These are phyloP conservation scores for Pituophis catenifer DNA, from an alignment of 2,113 vertebrate species.

Conservation along the genomic window DNA sequence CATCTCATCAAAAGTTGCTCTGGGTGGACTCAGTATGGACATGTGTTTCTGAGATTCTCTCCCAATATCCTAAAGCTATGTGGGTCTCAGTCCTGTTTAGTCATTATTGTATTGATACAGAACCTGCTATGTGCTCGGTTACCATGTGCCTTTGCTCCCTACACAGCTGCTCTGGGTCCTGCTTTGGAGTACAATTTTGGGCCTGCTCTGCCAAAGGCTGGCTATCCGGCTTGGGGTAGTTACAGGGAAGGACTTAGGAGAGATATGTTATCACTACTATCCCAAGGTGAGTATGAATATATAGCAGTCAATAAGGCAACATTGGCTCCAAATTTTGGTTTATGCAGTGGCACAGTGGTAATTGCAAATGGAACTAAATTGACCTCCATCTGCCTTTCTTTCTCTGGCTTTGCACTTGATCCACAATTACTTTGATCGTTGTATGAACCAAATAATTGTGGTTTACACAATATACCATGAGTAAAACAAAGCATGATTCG, in stretches of 20 bases:
- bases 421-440: background rate
- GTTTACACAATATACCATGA: background rate
- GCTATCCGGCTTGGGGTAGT: conserved; percentile 75
- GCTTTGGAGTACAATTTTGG: conserved; percentile 72
- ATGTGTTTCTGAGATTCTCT: background rate
- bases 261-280: conserved; percentile 76
- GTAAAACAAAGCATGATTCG: background rate
- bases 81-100: background rate
- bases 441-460: background rate
- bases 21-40: background rate
- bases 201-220: conserved; percentile 74
- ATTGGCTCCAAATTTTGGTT: background rate
- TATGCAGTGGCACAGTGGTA: background rate
- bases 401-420: background rate
- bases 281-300: conserved; percentile 70
- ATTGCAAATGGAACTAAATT: background rate
- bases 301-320: background rate
- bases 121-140: background rate
- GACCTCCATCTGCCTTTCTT: background rate
- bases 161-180: conserved; percentile 77
- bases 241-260: conserved; percentile 72
- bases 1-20: background rate
- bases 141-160: background rate
- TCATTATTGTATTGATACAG: background rate
- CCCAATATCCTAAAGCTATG: background rate